Percentiles rank a stretch among this genome's conserved stretches.
Evolutionary conservation across 2,113 vertebrate species (phyloP).

Genomic region (human (Homo sapiens)): GRCh38 chr3:116261501-116262000

Average conservation of each 20-base stretch:
- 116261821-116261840: not conserved
- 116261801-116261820: not conserved
- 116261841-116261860: not conserved
- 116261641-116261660: not conserved
- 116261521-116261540: not conserved
- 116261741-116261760: not conserved
- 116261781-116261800: not conserved
- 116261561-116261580: conserved; percentile 15
- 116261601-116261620: conserved; percentile 31
- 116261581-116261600: not conserved
- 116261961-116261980: not conserved
- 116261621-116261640: conserved; percentile 29
- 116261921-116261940: not conserved
- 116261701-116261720: not conserved
- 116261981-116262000: not conserved
- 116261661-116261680: not conserved
- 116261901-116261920: not conserved
- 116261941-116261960: conserved; percentile 37
- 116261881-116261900: not conserved
- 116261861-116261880: not conserved
- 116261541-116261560: not conserved
- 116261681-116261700: conserved; percentile 10
- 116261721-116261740: not conserved
- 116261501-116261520: not conserved
- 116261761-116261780: not conserved